Conservation (phyloP, 2,888 invertebrate species). For the Campoletis raptor region DNA sequence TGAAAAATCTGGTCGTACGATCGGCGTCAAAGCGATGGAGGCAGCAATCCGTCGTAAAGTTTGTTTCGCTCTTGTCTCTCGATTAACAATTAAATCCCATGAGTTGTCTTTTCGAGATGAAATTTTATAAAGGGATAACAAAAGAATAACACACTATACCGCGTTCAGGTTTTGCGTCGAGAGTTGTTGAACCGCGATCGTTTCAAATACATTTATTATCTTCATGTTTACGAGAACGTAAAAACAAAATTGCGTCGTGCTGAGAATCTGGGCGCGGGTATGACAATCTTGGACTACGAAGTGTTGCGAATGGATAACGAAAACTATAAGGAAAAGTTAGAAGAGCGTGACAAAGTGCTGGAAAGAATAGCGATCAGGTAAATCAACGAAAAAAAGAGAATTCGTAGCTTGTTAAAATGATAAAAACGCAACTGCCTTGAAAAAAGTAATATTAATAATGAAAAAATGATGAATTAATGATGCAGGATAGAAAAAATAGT, state of each 20-base stretch:
- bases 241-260: conserved; percentile 58
- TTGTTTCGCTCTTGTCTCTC: conserved; percentile 23
- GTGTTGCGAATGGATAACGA: conserved; percentile 69
- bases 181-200: conserved; percentile 70
- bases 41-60: conserved; percentile 75
- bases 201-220: conserved; percentile 70
- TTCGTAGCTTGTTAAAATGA: neutral
- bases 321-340: conserved; percentile 72
- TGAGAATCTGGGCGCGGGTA: conserved; percentile 76
- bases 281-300: conserved; percentile 77
- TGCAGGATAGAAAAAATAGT: conserved; percentile 70
- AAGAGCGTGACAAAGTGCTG: conserved; percentile 75
- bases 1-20: conserved; percentile 71
- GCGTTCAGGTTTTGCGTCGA: conserved; percentile 70
- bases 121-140: neutral
- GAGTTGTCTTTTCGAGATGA: neutral
- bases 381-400: neutral
- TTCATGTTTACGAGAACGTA: conserved; percentile 70
- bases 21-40: conserved; percentile 72
- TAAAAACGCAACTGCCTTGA: neutral
- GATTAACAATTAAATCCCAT: conserved; percentile 5
- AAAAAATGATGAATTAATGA: conserved; percentile 6
- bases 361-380: conserved; percentile 75
- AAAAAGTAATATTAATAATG: neutral
- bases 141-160: neutral